Evolutionary conservation across 1,140 invertebrate genomes (phyloP), one percentile per base, ranked within the genome.

Genomic region (Popillia japonica): DNA sequence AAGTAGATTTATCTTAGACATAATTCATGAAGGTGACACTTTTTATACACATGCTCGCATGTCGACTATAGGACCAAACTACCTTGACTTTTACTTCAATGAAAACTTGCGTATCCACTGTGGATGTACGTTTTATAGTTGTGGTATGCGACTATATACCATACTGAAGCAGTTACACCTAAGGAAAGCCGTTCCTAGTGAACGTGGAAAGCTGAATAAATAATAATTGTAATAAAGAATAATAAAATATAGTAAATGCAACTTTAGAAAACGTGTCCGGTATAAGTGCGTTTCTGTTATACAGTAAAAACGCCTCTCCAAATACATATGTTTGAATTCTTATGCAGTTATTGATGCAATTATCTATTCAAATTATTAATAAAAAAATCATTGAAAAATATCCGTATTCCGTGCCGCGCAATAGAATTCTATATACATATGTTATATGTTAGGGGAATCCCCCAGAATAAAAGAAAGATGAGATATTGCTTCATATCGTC

Each of bases 31-130:
- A 68, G 22, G 11, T 27, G 61, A 68, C 9, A 27, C 0, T 27
- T 68, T 34, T 14, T 68, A 68, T 68, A 68, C 20, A 20, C 4
- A 14, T 22, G 4, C 27, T 34, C 6, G 61, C 22, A 17, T 20
- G 10, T 27, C 22, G 20, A 22, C 61, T 68, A 27, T 22, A 68
- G 61, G 20, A 17, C 61, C 22, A 20, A 9, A 68, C 22, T 68
- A 27, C 61, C 61, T 68, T 68, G 61, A 68, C 61, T 68, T 68
- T 68, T 68, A 68, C 61, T 68, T 68, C 61, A 68, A 68, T 68
- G 61, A 27, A 68, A 68, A 68, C 61, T 27, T 68, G 61, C 61
- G 61, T 68, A 68, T 68, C 27, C 61, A 55, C 48, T 55, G 10
- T n/a, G 27, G 27, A 48, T 48, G n/a, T n/a, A 48, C 11, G 48